These are phyloP conservation scores for Perdita meconis DNA, from an alignment of 2,888 invertebrate species.

Conservation along the genomic window DNA sequence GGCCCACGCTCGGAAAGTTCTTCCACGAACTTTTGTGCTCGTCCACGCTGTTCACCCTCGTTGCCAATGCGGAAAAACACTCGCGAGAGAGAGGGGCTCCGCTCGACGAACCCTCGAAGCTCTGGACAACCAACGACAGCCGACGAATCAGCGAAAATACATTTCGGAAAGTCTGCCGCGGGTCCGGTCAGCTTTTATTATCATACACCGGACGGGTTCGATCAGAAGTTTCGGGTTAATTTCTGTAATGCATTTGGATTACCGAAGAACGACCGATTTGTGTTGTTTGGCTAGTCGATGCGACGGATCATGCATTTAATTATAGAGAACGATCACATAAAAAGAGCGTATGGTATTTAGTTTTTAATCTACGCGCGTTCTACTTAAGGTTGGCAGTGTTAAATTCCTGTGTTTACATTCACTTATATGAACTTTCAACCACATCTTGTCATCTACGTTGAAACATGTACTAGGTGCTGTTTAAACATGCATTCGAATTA, in stretches of 20 bases:
- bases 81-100: constrained; percentile 32
- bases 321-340: too few species aligned
- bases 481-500: not conserved
- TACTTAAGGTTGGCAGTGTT: not conserved
- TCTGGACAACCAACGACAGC: constrained; percentile 34
- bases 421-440: not conserved
- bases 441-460: not conserved
- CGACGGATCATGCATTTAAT: too few species aligned
- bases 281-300: too few species aligned
- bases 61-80: constrained; percentile 66
- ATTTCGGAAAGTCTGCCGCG: constrained; percentile 26
- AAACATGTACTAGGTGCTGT: not conserved
- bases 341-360: too few species aligned
- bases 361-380: not conserved
- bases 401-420: not conserved
- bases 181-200: constrained; percentile 3
- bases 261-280: too few species aligned
- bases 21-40: constrained; percentile 62
- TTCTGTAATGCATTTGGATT: too few species aligned
- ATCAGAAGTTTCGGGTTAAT: constrained; percentile 21
- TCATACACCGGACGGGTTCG: not conserved
- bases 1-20: constrained; percentile 69
- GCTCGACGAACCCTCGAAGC: constrained; percentile 51
- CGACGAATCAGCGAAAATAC: constrained; percentile 42
- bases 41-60: constrained; percentile 49